Evolutionary conservation across 2,113 vertebrate genomes (phyloP).

Genomic region (Tylochromis polylepis): DNA sequence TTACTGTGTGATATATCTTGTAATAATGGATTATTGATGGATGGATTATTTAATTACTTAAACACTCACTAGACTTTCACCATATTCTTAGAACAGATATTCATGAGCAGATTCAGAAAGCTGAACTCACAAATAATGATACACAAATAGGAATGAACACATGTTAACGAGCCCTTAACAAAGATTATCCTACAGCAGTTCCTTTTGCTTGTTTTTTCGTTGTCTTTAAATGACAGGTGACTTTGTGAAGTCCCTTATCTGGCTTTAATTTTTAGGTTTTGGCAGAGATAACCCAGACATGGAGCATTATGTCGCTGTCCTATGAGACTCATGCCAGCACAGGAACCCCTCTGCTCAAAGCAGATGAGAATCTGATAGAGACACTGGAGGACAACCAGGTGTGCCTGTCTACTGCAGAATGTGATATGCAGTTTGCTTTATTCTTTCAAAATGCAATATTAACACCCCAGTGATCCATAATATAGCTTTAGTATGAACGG

Average conservation of each 20-base stretch:
- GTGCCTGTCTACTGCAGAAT: not conserved
- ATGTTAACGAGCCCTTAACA: rapidly evolving
- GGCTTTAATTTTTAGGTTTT: constrained; percentile 53
- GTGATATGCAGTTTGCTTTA: not conserved
- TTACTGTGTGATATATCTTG: not conserved
- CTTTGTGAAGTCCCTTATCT: not conserved
- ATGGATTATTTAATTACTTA: not conserved
- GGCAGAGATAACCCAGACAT: constrained; percentile 69
- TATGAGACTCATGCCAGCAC: constrained; percentile 65
- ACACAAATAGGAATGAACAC: not conserved
- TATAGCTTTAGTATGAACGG: not conserved
- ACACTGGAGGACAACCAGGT: constrained; percentile 77
- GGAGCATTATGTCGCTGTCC: constrained; percentile 68
- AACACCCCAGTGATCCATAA: not conserved
- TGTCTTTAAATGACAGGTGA: not conserved
- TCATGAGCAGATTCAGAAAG: not conserved
- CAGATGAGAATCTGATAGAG: constrained; percentile 79
- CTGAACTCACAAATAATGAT: not conserved
- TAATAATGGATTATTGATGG: not conserved
- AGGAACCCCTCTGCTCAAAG: constrained; percentile 69
- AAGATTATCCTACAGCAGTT: not conserved
- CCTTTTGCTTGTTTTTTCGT: not conserved
- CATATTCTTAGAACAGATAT: not conserved
- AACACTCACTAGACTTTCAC: not conserved
- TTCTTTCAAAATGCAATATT: not conserved